Evolutionary conservation across 2,797 vertebrate genomes (phyloP).

Genomic region (Pristis pectinata): DNA sequence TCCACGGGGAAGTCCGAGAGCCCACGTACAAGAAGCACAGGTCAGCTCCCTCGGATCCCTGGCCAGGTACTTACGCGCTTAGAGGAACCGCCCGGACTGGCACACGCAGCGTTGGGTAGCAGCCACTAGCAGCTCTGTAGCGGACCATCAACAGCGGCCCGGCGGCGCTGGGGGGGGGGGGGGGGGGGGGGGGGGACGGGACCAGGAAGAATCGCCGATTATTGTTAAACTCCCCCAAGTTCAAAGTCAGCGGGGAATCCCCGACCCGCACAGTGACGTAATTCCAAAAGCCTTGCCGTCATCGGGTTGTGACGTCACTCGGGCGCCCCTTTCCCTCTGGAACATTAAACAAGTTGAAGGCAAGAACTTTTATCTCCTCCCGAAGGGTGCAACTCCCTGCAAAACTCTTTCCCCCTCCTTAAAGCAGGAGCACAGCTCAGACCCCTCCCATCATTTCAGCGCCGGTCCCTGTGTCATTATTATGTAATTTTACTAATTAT

Average conservation of each 20-base stretch:
- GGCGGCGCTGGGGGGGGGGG: background rate
- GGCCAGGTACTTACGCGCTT: background rate
- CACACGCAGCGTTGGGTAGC: background rate
- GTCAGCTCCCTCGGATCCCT: background rate
- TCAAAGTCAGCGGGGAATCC: background rate
- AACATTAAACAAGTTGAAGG: background rate
- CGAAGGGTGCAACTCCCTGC: background rate
- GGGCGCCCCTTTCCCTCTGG: background rate
- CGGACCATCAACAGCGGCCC: background rate
- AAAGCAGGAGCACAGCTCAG: background rate
- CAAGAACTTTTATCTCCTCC: background rate
- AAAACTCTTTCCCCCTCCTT: background rate
- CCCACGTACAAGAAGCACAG: no score
- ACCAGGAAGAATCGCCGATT: background rate
- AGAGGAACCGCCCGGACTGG: background rate
- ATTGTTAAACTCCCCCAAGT: background rate
- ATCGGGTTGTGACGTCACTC: conserved; percentile 23
- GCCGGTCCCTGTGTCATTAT: conserved; percentile 3
- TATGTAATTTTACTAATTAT: conserved; percentile 5
- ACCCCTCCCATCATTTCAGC: background rate
- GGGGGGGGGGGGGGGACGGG: background rate
- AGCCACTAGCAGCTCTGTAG: background rate
- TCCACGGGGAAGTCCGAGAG: no score
- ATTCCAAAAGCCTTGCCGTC: background rate
- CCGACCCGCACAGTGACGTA: background rate